These are phyloP conservation scores for Andrena minutula DNA, from an alignment of 2,888 invertebrate genomes.

Conservation along the genomic window DNA sequence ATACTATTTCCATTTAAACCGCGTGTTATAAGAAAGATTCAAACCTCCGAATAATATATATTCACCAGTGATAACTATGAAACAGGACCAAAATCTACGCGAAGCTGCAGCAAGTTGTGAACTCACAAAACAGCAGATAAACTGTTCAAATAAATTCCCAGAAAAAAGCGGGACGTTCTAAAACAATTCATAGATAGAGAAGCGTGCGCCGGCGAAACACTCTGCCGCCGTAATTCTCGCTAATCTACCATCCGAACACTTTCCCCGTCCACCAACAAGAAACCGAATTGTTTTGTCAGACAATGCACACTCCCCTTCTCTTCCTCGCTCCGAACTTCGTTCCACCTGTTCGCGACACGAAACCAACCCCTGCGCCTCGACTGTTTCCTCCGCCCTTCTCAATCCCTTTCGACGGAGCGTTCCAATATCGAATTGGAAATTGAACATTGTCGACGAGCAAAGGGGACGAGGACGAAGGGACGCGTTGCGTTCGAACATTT, in stretches of 20 bases:
- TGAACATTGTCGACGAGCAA: conserved; percentile 9
- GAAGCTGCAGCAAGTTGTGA: too few relatives aligned
- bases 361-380: neutral
- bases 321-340: neutral
- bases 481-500: conserved; percentile 19
- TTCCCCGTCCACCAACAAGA: conserved; percentile 24
- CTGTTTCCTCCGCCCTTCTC: neutral
- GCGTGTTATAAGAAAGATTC: too few relatives aligned
- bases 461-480: neutral
- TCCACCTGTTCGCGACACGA: neutral
- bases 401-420: conserved; percentile 1
- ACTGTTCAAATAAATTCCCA: neutral
- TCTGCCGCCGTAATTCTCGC: conserved; percentile 12
- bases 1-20: too few relatives aligned
- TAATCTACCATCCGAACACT: conserved; percentile 36
- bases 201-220: neutral
- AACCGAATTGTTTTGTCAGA: conserved; percentile 26
- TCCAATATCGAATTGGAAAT: conserved; percentile 16
- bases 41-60: too few relatives aligned
- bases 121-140: too few relatives aligned
- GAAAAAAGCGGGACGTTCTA: neutral
- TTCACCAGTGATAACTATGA: neutral
- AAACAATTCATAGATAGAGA: conserved; percentile 27
- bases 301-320: neutral
- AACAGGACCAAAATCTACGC: neutral